Conservation (phyloP, 1,140 invertebrate genomes). For the Anoplophora glabripennis region DNA sequence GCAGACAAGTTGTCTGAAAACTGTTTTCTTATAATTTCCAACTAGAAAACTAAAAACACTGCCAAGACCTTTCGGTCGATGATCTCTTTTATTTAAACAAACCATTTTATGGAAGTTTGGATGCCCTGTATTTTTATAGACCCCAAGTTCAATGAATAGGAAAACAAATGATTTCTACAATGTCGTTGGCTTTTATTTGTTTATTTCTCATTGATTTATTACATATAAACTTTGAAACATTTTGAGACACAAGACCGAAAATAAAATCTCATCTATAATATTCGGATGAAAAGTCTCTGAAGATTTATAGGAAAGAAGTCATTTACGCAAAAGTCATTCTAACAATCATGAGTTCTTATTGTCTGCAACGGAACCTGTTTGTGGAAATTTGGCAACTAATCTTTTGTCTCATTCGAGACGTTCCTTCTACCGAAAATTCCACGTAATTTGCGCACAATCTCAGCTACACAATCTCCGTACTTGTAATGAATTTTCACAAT, state of each 20-base stretch:
- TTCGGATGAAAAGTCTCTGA: too few relatives aligned
- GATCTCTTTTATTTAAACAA: slow-evolving; percentile 1
- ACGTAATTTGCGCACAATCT: too few relatives aligned
- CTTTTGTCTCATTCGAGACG: too few relatives aligned
- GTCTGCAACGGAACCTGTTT: too few relatives aligned
- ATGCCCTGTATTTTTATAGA: background rate
- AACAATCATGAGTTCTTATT: too few relatives aligned
- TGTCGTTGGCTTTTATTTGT: background rate
- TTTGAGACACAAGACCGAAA: background rate
- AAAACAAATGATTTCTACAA: background rate
- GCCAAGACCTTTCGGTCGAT: slow-evolving; percentile 3
- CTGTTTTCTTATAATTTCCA: background rate
- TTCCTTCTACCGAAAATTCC: too few relatives aligned
- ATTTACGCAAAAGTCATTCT: too few relatives aligned
- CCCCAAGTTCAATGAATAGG: background rate
- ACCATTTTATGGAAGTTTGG: background rate
- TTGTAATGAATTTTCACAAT: too few relatives aligned
- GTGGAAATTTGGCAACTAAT: too few relatives aligned
- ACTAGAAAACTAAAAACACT: background rate
- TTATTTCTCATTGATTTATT: background rate
- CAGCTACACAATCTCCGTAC: too few relatives aligned
- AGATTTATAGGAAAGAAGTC: too few relatives aligned
- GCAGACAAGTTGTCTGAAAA: slow-evolving; percentile 5
- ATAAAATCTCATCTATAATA: too few relatives aligned
- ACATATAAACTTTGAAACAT: background rate